Percentiles rank a stretch among this genome's conserved stretches.
Conservation (phyloP, 1,140 invertebrate genomes). For the Helicoverpa armigera region DNA sequence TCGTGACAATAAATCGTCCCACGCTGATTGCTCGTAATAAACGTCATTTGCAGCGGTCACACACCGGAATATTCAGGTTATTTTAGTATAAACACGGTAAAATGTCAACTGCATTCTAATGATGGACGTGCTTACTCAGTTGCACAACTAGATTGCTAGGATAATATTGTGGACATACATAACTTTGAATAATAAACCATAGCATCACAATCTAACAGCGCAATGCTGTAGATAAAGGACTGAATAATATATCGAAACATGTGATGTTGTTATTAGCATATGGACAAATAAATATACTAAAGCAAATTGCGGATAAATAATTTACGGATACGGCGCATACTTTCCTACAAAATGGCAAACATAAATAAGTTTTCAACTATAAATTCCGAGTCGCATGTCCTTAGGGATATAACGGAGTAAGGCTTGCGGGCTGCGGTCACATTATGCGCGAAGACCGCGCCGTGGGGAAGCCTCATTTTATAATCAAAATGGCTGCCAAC, state of each 20-base stretch:
- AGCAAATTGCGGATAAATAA: too few species aligned
- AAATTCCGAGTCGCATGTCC: constrained; percentile 10
- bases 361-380: constrained; percentile 22
- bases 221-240: too few species aligned
- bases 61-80: constrained; percentile 23
- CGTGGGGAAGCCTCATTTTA: constrained; percentile 39
- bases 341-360: neutral
- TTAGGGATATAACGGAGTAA: constrained; percentile 35
- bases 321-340: neutral
- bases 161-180: too few species aligned
- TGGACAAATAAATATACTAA: too few species aligned
- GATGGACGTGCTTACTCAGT: neutral
- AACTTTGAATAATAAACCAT: too few species aligned
- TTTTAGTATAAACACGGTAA: constrained; percentile 6
- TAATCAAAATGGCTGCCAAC: constrained; percentile 44
- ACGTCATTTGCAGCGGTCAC: constrained; percentile 13
- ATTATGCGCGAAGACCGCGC: constrained; percentile 46
- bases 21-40: constrained; percentile 28
- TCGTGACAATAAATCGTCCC: constrained; percentile 26
- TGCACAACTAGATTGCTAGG: neutral
- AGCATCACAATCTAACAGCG: too few species aligned
- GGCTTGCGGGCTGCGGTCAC: constrained; percentile 35
- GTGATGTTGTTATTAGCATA: too few species aligned
- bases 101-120: constrained; percentile 37
- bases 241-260: too few species aligned